Base-by-base conservation (phyloP, 2,888 invertebrate genomes). In the Lobophora halterata region DNA sequence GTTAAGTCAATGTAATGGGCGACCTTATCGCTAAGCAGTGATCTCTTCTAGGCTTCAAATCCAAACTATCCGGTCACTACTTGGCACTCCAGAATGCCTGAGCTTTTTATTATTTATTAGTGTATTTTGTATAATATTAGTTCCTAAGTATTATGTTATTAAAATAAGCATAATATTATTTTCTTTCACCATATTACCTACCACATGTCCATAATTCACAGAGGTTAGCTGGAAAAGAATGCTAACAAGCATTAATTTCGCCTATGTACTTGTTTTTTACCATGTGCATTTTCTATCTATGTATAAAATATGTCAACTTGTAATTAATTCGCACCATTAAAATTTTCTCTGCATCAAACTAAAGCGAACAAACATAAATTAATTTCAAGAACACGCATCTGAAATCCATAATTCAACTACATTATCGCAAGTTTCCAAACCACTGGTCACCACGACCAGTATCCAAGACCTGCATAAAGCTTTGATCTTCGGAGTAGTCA, bases 401-500 rank as follows among this genome's bases (percentile, higher is more conserved):
- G 50, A 60, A 68, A 67, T 73, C 61, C 70, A 73, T 76, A 73
- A 76, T 71, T 76, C 71, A 75, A 59, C 59, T 59, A 66, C 65
- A 71, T 76, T 80, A 82, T 81, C 79, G 64, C 47, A 55, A 67
- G 71, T 75, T 82, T 81, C 81, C 74, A 62, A 70, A 65, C 71
- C 78, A 71, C 59, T 79, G 76, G 56, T 46, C 62, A 65, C 40
- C 21, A 13, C 31, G 46, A 43, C 81, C 73, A 78, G 19, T 53
- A 38, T 52, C 4, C 3, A 25, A 58, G 73, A 68, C 29, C 77
- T 44, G 36, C 33, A 20, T 25, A 47, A 51, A 54, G 50, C 52
- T 43, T 41, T 31, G 19, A 20, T 27, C 24, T 37, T 34, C 42
- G 12, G 42, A 24, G 34, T 13, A 36, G 20, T 38, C 32, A 27